Evolutionary conservation across 2,113 vertebrate genomes (phyloP).

Genomic region (Lampris megalopsis): DNA sequence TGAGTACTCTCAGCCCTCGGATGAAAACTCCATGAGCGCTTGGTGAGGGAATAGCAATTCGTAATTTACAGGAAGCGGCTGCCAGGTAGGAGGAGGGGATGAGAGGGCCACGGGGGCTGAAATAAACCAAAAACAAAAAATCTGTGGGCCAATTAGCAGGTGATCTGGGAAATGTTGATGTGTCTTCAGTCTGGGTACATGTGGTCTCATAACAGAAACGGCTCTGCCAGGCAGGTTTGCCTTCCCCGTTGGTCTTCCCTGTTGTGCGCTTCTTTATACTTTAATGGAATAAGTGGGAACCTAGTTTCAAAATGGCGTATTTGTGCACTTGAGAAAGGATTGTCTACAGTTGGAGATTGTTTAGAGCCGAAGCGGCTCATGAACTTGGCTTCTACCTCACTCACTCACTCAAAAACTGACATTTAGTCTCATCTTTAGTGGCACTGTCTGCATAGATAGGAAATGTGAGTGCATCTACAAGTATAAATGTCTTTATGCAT

Average conservation of each 20-base stretch:
- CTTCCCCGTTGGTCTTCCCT: not conserved
- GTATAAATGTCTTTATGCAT: too few relatives aligned
- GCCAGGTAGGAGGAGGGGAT: not conserved
- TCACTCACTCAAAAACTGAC: too few relatives aligned
- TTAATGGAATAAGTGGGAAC: not conserved
- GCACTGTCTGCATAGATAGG: too few relatives aligned
- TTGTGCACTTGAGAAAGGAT: not conserved
- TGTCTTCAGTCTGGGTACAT: conserved; percentile 6
- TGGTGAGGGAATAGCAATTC: not conserved
- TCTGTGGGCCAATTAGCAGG: not conserved
- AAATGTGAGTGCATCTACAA: too few relatives aligned
- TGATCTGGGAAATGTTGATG: conserved; percentile 4
- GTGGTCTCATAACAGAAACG: not conserved
- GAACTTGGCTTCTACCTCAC: too few relatives aligned
- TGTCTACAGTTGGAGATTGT: not conserved
- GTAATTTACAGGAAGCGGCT: conserved; percentile 18
- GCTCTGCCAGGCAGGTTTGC: not conserved
- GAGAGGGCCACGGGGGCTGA: not conserved
- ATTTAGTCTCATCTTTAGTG: not conserved
- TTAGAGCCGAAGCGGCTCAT: not conserved
- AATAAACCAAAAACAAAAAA: not conserved
- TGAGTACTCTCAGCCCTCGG: not conserved
- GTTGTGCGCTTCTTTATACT: not conserved
- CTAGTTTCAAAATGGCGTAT: not conserved
- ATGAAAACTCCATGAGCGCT: conserved; percentile 6